Evolutionary conservation across 1,140 invertebrate species (phyloP), one percentile per base, ranked within the genome.

Genomic region (Lerema accius): DNA sequence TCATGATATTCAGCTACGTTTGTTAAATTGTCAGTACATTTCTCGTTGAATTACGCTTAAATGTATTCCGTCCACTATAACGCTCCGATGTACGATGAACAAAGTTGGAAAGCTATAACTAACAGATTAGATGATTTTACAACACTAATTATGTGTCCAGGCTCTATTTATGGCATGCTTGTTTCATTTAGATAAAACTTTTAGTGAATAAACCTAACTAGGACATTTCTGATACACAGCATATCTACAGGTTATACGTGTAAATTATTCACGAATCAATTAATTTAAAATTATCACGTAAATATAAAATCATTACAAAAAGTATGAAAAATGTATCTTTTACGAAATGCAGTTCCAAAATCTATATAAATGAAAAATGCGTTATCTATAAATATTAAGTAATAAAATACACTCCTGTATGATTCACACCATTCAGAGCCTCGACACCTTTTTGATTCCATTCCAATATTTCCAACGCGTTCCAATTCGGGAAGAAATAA

Each of bases 291-390:
- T 23, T 23, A 23, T 23, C 19, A n/a, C n/a, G n/a, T n/a, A n/a
- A n/a, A n/a, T n/a, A n/a, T n/a, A n/a, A n/a, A n/a, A n/a, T n/a
- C n/a, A n/a, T n/a, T n/a, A n/a, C n/a, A n/a, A n/a, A n/a, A n/a
- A n/a, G n/a, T n/a, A n/a, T n/a, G n/a, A n/a, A n/a, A n/a, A n/a
- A n/a, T n/a, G n/a, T n/a, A n/a, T 23, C 19, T 5, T 23, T 23
- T 23, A 23, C 19, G 19, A 23, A 23, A 23, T 23, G 2, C 2
- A 23, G 19, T 23, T 3, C 19, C 19, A 23, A 23, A 23, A 23
- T 23, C 19, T 67, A 58, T 49, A 43, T 37, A 67, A 67, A 53
- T 37, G 32, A 16, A 14, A 65, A 42, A 23, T 67, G 58, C 9
- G 9, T 7, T 32, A 32, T 50, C 14, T 35, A 50, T 50, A 15